A percentile compares a stretch with the other conserved stretches of the same genome.
These are phyloP conservation scores for Xiphophorus maculatus DNA, from an alignment of 2,113 vertebrate genomes.

Conservation along the genomic window DNA sequence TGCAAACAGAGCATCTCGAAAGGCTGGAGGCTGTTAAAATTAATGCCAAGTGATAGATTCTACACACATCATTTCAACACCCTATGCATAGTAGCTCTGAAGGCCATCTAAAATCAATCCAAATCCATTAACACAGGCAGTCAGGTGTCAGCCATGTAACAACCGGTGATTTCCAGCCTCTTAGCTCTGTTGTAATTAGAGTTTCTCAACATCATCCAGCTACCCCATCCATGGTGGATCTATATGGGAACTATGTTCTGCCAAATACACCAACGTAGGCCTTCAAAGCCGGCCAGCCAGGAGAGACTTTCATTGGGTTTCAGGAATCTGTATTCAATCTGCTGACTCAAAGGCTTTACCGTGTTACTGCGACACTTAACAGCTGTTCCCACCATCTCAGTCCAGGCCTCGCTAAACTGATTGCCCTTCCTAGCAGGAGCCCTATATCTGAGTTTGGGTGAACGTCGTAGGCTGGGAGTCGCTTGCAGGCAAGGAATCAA, in stretches of 20 bases:
- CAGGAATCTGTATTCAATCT: slow-evolving; percentile 31
- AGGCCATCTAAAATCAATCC: slow-evolving; percentile 67
- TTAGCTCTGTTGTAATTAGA: slow-evolving; percentile 58
- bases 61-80: slow-evolving; percentile 54
- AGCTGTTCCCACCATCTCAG: slow-evolving; percentile 37
- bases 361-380: slow-evolving; percentile 14
- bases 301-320: slow-evolving; percentile 21
- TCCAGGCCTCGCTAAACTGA: slow-evolving; percentile 30
- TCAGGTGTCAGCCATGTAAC: slow-evolving; percentile 62
- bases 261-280: slow-evolving; percentile 43
- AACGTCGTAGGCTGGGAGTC: slow-evolving; percentile 38
- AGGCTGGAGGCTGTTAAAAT: slow-evolving; percentile 40
- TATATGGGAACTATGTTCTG: slow-evolving; percentile 54
- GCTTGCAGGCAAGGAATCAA: slow-evolving; percentile 59
- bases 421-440: slow-evolving; percentile 26
- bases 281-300: slow-evolving; percentile 23
- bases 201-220: slow-evolving; percentile 50
- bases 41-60: slow-evolving; percentile 52
- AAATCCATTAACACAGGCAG: slow-evolving; percentile 64
- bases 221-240: slow-evolving; percentile 54
- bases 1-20: slow-evolving; percentile 44
- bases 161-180: slow-evolving; percentile 61
- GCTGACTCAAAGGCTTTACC: slow-evolving; percentile 14
- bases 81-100: slow-evolving; percentile 46
- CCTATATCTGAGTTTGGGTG: slow-evolving; percentile 33